phyloP scores from a whole-genome alignment of 2,113 vertebrate genomes.

The Callospermophilus lateralis region DNA sequence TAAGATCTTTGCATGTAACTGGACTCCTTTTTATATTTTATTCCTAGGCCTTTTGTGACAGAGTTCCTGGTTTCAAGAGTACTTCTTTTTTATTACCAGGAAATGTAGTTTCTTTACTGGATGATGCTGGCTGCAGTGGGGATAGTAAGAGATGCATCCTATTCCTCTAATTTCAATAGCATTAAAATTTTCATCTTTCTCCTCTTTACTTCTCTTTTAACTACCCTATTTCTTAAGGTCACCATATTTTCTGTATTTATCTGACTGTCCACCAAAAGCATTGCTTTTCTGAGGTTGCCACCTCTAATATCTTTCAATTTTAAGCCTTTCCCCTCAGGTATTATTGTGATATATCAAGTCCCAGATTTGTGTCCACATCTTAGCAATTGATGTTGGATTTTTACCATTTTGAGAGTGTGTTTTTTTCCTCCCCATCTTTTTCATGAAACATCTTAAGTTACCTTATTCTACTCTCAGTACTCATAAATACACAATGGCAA shows the following conservation, averaged over 20 bases:
- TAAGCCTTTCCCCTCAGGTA: neutral
- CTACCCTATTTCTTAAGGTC: neutral
- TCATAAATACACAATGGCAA: neutral
- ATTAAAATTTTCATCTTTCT: neutral
- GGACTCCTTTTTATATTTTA: slow-evolving; percentile 11
- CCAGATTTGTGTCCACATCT: neutral
- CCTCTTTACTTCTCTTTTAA: neutral
- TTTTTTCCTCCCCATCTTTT: neutral
- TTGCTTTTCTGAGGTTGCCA: neutral
- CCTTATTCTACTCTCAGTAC: neutral
- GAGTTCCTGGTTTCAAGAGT: neutral
- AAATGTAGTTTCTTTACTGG: neutral
- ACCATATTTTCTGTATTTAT: neutral
- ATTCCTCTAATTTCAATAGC: slow-evolving; percentile 26
- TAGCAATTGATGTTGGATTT: neutral
- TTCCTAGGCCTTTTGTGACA: neutral
- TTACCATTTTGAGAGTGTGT: neutral
- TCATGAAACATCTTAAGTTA: neutral
- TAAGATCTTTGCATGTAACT: neutral
- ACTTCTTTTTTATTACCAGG: neutral
- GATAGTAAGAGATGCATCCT: neutral
- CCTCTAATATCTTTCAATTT: neutral
- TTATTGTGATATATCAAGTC: neutral
- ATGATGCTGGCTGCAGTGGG: too few species aligned
- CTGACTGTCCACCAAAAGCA: neutral